phyloP scores from a whole-genome alignment of 2,113 vertebrate genomes.

The Forbesichthys agassizii region DNA sequence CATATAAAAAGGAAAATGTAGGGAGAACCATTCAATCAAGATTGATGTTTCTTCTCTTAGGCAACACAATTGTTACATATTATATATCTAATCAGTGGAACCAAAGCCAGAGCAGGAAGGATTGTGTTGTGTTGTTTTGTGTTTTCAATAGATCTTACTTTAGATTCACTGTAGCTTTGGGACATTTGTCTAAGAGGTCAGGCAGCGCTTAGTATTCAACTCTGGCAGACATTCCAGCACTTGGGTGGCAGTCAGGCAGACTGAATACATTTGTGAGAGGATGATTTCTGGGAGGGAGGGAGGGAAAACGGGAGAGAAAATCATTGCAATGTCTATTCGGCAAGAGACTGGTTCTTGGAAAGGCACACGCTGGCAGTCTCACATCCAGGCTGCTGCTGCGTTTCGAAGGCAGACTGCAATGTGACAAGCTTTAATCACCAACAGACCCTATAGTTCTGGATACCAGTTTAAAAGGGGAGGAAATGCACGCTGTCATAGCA shows the following conservation, averaged over 20 bases:
- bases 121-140: conserved; percentile 7
- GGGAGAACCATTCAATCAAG: not conserved
- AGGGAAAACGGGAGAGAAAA: not conserved
- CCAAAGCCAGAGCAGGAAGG: not conserved
- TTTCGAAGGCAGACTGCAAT: conserved; percentile 37
- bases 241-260: conserved; percentile 25
- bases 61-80: no score
- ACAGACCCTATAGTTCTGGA: conserved; percentile 31
- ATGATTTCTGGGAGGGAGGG: conserved; percentile 16
- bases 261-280: conserved; percentile 26
- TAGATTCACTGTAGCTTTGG: not conserved
- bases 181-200: conserved; percentile 9
- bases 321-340: conserved; percentile 14
- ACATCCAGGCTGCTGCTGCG: conserved; percentile 29
- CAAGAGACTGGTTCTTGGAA: conserved; percentile 37
- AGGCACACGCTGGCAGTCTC: conserved; percentile 40
- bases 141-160: conserved; percentile 2
- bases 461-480: not conserved
- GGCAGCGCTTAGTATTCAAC: conserved; percentile 9
- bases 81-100: not conserved
- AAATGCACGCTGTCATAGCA: not conserved
- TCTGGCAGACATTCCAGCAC: conserved; percentile 14
- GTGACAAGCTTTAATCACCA: conserved; percentile 49
- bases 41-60: not conserved
- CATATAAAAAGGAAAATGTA: not conserved